phyloP scores from a whole-genome alignment of 2,797 vertebrate genomes.

The Chlorospingus semifuscus region DNA sequence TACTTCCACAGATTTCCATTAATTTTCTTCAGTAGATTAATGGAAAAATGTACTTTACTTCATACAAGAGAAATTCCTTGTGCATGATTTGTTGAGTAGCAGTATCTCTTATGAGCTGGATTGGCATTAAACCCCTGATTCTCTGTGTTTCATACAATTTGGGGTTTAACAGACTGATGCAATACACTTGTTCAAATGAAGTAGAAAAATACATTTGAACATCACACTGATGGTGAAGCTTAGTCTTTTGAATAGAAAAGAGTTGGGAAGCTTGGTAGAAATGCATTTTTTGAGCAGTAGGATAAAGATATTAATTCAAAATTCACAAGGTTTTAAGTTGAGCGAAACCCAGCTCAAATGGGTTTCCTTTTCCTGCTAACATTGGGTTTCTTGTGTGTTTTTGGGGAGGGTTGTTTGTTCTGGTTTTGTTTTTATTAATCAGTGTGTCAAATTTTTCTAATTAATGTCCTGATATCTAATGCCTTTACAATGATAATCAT shows the following conservation, averaged over 20 bases:
- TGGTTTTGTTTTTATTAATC: neutral
- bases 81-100: neutral
- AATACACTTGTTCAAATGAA: neutral
- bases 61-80: neutral
- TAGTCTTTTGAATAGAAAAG: neutral
- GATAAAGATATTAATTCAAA: neutral
- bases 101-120: neutral
- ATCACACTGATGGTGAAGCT: neutral
- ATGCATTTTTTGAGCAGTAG: neutral
- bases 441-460: neutral
- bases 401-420: fast-evolving
- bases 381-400: neutral
- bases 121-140: neutral
- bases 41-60: neutral
- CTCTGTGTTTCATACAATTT: neutral
- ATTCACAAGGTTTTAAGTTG: neutral
- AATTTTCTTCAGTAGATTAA: neutral
- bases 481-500: neutral
- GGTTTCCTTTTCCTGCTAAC: neutral
- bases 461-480: neutral
- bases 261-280: neutral
- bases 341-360: neutral
- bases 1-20: neutral
- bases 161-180: neutral
- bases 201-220: neutral